Percentiles rank a stretch among this genome's conserved stretches.
Conservation (phyloP, 2,888 invertebrate genomes). For the Volucella inanis region DNA sequence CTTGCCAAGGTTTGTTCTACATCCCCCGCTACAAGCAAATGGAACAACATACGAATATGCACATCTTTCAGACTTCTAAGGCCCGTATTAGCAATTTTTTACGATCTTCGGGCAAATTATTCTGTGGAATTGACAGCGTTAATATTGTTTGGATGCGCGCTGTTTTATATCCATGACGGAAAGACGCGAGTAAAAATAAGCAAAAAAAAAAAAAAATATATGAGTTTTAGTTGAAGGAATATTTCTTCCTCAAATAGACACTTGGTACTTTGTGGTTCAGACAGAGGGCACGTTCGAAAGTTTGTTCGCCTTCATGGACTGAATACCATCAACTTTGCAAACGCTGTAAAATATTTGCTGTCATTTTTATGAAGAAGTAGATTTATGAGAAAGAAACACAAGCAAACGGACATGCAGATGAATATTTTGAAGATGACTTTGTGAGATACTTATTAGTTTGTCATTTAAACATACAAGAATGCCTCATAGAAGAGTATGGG, state of each 20-base stretch:
- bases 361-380: slow-evolving; percentile 29
- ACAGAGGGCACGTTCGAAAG: not conserved
- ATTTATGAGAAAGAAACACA: slow-evolving; percentile 37
- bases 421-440: slow-evolving; percentile 1
- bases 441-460: slow-evolving; percentile 14
- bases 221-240: slow-evolving; percentile 18
- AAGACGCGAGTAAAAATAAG: slow-evolving; percentile 1
- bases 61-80: not conserved
- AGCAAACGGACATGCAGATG: slow-evolving; percentile 9
- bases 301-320: not conserved
- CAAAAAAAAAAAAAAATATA: slow-evolving; percentile 12
- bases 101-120: slow-evolving; percentile 51
- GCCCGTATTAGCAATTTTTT: slow-evolving; percentile 49
- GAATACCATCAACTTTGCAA: slow-evolving; percentile 34
- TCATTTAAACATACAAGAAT: slow-evolving; percentile 2
- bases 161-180: slow-evolving; percentile 32
- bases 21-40: too few relatives aligned
- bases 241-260: slow-evolving; percentile 17
- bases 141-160: slow-evolving; percentile 41
- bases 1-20: too few relatives aligned
- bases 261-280: slow-evolving; percentile 43
- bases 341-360: slow-evolving; percentile 51
- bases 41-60: too few relatives aligned
- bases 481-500: not conserved
- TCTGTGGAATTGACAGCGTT: slow-evolving; percentile 56